phyloP scores from a whole-genome alignment of 2,888 invertebrate genomes.

The Lissocephala sabroskyi region DNA sequence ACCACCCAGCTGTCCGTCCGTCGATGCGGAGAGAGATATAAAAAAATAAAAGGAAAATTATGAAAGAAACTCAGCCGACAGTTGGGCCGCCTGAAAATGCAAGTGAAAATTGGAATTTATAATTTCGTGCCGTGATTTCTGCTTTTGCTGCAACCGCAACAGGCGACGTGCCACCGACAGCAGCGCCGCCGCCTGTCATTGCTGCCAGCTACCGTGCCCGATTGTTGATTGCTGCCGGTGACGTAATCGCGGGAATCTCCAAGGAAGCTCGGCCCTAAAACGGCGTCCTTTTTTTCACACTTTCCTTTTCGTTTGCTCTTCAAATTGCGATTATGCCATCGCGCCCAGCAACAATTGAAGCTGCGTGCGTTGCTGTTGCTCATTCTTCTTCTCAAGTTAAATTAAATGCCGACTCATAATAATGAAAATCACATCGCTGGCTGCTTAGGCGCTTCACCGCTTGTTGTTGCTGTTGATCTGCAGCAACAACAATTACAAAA shows the following conservation, averaged over 20 bases:
- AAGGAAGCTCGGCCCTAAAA: neutral
- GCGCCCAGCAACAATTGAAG: neutral
- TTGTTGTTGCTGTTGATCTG: constrained; percentile 7
- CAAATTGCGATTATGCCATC: too few species aligned
- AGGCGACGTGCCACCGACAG: neutral
- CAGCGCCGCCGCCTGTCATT: constrained; percentile 7
- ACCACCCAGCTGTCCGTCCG: constrained; percentile 11
- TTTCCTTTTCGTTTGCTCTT: neutral
- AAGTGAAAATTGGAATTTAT: constrained; percentile 66
- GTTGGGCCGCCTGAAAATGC: constrained; percentile 32
- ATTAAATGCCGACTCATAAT: constrained; percentile 50
- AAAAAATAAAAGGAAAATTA: constrained; percentile 21
- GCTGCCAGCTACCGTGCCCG: constrained; percentile 14
- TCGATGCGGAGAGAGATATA: neutral
- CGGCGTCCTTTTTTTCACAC: neutral
- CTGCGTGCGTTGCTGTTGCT: neutral
- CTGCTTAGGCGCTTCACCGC: constrained; percentile 12
- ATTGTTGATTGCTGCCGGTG: constrained; percentile 29
- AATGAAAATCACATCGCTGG: constrained; percentile 33
- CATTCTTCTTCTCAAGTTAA: too few species aligned
- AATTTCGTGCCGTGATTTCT: constrained; percentile 33
- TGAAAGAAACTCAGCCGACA: too few species aligned
- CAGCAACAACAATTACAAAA: constrained; percentile 20
- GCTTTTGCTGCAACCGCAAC: constrained; percentile 42
- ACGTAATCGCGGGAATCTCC: constrained; percentile 33